A percentile compares a stretch with the other conserved stretches of the same genome.
Conservation (phyloP, 1,140 invertebrate species). For the Cydia splendana region DNA sequence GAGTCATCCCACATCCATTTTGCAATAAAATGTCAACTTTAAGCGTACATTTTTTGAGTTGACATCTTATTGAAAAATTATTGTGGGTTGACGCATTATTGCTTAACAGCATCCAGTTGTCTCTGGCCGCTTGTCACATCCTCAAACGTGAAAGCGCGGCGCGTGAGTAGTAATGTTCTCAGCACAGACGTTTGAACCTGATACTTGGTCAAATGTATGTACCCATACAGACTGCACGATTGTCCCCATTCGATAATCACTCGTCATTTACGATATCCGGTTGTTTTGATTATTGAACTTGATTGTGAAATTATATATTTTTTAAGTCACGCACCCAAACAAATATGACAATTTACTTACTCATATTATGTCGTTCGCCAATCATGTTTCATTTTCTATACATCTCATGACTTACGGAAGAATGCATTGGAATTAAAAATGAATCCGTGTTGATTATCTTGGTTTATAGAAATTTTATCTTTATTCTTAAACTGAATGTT, state of each 20-base stretch:
- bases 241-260: neutral
- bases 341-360: neutral
- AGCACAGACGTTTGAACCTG: neutral
- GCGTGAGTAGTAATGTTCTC: too few species aligned
- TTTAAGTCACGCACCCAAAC: neutral
- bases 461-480: neutral
- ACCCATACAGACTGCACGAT: neutral
- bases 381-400: neutral
- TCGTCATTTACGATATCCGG: neutral
- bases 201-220: neutral
- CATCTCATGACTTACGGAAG: neutral
- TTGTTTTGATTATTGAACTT: neutral
- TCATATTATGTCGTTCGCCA: neutral
- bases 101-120: too few species aligned
- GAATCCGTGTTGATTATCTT: neutral
- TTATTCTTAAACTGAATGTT: neutral
- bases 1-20: too few species aligned
- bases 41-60: too few species aligned
- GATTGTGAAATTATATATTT: neutral
- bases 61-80: too few species aligned
- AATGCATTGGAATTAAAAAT: neutral
- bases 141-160: too few species aligned
- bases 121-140: too few species aligned
- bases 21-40: too few species aligned
- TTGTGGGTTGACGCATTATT: too few species aligned